Base-by-base conservation (phyloP, 2,113 vertebrate species). In the Nasalis larvatus region DNA sequence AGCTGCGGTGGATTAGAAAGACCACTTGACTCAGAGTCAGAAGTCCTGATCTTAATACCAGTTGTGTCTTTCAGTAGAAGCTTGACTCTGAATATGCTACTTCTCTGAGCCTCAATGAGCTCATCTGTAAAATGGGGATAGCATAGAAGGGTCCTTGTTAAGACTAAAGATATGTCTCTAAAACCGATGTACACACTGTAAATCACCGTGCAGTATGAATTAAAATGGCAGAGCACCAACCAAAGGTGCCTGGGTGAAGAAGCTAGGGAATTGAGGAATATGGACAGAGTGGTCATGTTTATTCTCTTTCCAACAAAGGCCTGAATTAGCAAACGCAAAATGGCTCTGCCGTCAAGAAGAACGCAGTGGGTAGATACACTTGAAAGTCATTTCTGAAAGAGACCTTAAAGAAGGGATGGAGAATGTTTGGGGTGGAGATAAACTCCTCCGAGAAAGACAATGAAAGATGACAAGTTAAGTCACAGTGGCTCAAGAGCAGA, bases 401-500 rank as follows among this genome's bases (percentile, higher is more conserved):
- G 87, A 94, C 60, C 91, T 96, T 94, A 69, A 96, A 81, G 85
- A 68, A 93, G 42, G 86, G 47, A 93, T 92, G 87, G 77, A n/a
- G 20, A 91, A n/a, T 58, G 37, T 37, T 66, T 82, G 32, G 54
- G 12, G 91, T 56, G 42, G 89, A 35, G 77, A 74, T 40, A 96
- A 94, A 21, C 42, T 81, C 20, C n/a, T 96, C 89, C 84, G 35
- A 73, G 69, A 3, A 81, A 97, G 87, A 85, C 71, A 73, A 77
- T 96, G 95, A 91, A 86, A 91, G 86, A 95, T 91, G 89, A 97
- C 49, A 56, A 97, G 56, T 82, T 96, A 97, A 85, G 95, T 85
- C 92, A 40, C 21, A 0, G 89, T 76, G 63, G 32, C 95, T 52
- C 77, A 69, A 94, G 91, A 86, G 78, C 80, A 96, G 77, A 97